Evolutionary conservation across 1,140 invertebrate species (phyloP).

Genomic region (Drosophila chauvacae): DNA sequence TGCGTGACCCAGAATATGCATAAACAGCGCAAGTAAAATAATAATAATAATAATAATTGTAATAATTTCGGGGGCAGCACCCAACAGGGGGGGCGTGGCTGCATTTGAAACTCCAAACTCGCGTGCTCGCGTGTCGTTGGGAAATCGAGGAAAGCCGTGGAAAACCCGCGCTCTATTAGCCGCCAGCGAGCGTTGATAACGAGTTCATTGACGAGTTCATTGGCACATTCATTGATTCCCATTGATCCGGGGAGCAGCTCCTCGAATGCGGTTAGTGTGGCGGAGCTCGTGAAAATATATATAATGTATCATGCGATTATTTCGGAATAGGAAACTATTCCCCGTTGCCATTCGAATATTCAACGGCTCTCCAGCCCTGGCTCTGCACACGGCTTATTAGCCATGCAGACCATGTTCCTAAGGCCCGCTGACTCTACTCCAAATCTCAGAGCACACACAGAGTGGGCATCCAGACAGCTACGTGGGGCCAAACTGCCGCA

Average conservation of each 20-base stretch:
- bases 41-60: constrained; percentile 78
- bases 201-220: constrained; percentile 78
- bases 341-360: not conserved
- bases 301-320: not conserved
- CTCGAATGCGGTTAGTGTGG: constrained; percentile 46
- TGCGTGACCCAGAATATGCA: constrained; percentile 73
- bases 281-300: constrained; percentile 10
- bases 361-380: not conserved
- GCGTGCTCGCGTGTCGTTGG: constrained; percentile 61
- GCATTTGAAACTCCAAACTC: constrained; percentile 37
- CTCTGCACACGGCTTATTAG: constrained; percentile 52
- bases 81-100: constrained; percentile 29
- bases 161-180: constrained; percentile 47
- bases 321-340: constrained; percentile 1
- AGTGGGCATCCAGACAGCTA: constrained; percentile 37
- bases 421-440: constrained; percentile 46
- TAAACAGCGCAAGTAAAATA: constrained; percentile 42
- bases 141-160: constrained; percentile 20
- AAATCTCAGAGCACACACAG: constrained; percentile 57
- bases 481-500: constrained; percentile 42
- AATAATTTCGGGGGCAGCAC: constrained; percentile 55
- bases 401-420: constrained; percentile 70
- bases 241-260: constrained; percentile 21
- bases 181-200: constrained; percentile 53
- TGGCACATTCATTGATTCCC: constrained; percentile 76